Evolutionary conservation across 2,113 vertebrate genomes (phyloP).

Genomic region (Tetrax tetrax): DNA sequence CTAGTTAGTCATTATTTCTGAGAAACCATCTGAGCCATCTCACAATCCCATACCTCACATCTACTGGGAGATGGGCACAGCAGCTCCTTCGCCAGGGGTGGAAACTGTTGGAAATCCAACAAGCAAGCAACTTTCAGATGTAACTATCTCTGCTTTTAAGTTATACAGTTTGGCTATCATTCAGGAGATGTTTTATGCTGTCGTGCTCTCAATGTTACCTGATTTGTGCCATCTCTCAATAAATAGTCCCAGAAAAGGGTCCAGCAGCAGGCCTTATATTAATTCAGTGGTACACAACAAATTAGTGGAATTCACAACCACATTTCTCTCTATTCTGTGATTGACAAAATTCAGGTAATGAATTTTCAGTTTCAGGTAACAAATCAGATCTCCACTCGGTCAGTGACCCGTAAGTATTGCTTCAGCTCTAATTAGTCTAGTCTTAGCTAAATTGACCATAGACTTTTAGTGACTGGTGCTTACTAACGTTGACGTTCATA

Average conservation of each 20-base stretch:
- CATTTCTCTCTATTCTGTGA: not conserved
- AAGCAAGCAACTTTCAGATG: rapidly evolving
- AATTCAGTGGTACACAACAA: not conserved
- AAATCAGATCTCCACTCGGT: not conserved
- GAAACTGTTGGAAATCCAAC: not conserved
- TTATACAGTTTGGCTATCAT: not conserved
- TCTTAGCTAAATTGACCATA: not conserved
- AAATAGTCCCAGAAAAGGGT: not conserved
- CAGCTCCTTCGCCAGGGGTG: not conserved
- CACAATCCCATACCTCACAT: not conserved
- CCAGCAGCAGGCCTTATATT: too few species aligned
- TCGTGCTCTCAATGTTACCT: not conserved
- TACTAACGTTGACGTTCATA: not conserved
- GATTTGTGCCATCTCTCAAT: not conserved
- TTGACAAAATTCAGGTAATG: not conserved
- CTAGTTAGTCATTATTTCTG: not conserved
- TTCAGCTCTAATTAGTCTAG: not conserved
- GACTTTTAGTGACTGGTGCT: not conserved
- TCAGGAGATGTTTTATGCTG: not conserved
- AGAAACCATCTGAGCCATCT: not conserved
- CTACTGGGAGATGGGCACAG: not conserved
- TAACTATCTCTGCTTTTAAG: not conserved
- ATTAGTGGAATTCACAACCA: not conserved
- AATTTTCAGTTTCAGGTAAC: not conserved
- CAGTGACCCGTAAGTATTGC: not conserved